phyloP scores from a whole-genome alignment of 2,113 vertebrate species.

The Opisthocomus hoazin region DNA sequence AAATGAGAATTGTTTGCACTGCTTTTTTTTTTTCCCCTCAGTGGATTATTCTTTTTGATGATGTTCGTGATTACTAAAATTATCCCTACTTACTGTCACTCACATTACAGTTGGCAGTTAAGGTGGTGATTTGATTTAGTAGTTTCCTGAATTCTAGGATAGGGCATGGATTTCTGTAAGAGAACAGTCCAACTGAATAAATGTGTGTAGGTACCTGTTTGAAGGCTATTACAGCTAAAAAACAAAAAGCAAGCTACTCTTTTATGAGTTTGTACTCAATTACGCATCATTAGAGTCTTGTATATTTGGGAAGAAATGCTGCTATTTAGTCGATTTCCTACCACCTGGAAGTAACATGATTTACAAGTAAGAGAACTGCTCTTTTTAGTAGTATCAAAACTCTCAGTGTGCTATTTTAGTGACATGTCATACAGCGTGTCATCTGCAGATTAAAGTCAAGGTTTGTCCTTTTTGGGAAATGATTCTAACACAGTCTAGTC shows the following conservation, averaged over 20 bases:
- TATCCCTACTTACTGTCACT: neutral
- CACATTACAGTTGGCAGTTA: neutral
- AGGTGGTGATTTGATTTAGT: neutral
- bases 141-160: neutral
- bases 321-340: neutral
- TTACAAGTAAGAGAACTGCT: neutral
- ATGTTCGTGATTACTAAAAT: neutral
- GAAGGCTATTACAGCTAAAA: neutral
- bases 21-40: too few relatives aligned
- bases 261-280: neutral
- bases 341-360: neutral
- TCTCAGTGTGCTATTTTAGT: neutral
- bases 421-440: neutral
- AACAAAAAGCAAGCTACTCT: neutral
- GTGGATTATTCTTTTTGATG: neutral
- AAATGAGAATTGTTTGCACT: neutral
- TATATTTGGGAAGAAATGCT: neutral
- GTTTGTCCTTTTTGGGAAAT: constrained; percentile 28
- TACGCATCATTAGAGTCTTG: neutral
- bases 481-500: constrained; percentile 3
- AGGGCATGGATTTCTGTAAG: neutral
- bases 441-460: neutral
- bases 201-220: neutral
- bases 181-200: neutral
- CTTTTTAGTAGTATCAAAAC: neutral